Conservation (phyloP, 2,113 vertebrate species). For the Pimephales promelas region DNA sequence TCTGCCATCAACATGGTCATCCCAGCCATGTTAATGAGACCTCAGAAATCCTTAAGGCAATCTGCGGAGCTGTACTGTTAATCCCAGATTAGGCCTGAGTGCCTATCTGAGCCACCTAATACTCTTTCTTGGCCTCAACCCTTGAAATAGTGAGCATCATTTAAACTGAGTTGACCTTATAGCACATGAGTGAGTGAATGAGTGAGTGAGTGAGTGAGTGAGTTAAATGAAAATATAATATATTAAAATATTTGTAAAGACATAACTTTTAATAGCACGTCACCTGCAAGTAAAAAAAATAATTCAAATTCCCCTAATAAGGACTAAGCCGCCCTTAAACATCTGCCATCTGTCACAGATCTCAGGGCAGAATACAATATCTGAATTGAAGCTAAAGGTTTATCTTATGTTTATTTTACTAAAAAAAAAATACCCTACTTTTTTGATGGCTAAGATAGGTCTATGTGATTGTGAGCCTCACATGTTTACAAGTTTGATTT, state of each 20-base stretch:
- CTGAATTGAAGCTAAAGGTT: background rate
- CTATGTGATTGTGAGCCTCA: background rate
- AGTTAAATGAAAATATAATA: background rate
- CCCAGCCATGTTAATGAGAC: slow-evolving; percentile 50
- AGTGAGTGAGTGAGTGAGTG: background rate
- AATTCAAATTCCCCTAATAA: slow-evolving; percentile 28
- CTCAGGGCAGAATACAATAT: background rate
- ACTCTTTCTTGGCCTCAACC: slow-evolving; percentile 55
- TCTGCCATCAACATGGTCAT: slow-evolving; percentile 37
- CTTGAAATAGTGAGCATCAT: slow-evolving; percentile 48
- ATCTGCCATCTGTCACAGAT: slow-evolving; percentile 43
- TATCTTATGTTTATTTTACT: background rate
- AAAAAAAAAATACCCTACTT: background rate
- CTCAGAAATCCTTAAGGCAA: slow-evolving; percentile 69
- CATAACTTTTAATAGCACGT: slow-evolving; percentile 2
- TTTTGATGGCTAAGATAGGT: background rate
- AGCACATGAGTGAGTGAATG: background rate
- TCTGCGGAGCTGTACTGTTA: slow-evolving; percentile 67
- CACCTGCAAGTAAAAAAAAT: slow-evolving; percentile 4
- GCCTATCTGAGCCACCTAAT: slow-evolving; percentile 72
- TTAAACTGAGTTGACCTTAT: slow-evolving; percentile 32
- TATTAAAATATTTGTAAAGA: background rate
- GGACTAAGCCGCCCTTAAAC: slow-evolving; percentile 43
- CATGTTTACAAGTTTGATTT: background rate
- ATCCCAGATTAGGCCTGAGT: slow-evolving; percentile 75